phyloP scores from a whole-genome alignment of 2,797 vertebrate species.

The Alfaro cultratus region DNA sequence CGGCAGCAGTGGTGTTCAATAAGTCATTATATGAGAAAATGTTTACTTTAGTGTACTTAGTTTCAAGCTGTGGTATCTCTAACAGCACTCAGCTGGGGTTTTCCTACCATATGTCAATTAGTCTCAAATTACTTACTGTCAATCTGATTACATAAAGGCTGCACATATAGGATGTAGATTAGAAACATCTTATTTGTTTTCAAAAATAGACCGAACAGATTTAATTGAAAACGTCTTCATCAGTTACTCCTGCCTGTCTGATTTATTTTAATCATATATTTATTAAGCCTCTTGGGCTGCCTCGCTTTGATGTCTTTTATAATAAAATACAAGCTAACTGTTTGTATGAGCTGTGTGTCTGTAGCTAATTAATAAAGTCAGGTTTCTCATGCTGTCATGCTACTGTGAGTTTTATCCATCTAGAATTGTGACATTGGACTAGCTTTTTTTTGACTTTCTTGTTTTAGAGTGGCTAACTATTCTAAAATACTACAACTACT shows the following conservation, averaged over 20 bases:
- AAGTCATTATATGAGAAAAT: not conserved
- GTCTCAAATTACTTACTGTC: constrained; percentile 9
- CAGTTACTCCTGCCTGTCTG: not conserved
- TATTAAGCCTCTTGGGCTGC: too few species aligned
- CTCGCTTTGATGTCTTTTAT: not conserved
- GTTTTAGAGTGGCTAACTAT: not conserved
- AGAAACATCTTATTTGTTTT: not conserved
- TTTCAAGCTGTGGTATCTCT: constrained; percentile 3
- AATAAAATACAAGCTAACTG: not conserved
- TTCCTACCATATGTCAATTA: constrained; percentile 19
- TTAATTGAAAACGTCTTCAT: not conserved
- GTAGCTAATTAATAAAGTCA: not conserved
- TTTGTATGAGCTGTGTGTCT: not conserved
- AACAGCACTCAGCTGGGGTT: constrained; percentile 11
- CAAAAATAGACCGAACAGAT: not conserved
- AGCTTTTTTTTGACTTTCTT: not conserved
- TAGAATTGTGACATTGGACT: not conserved
- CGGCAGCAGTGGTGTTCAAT: not conserved
- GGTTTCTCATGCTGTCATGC: not conserved
- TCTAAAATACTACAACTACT: not conserved
- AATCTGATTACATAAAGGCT: not conserved
- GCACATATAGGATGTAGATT: not conserved
- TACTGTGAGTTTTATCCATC: not conserved
- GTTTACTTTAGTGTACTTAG: constrained; percentile 15
- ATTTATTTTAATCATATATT: not conserved